A percentile compares a stretch with the other conserved stretches of the same genome.
Evolutionary conservation across 2,888 invertebrate species (phyloP).

Genomic region (Hypercompe scribonia): DNA sequence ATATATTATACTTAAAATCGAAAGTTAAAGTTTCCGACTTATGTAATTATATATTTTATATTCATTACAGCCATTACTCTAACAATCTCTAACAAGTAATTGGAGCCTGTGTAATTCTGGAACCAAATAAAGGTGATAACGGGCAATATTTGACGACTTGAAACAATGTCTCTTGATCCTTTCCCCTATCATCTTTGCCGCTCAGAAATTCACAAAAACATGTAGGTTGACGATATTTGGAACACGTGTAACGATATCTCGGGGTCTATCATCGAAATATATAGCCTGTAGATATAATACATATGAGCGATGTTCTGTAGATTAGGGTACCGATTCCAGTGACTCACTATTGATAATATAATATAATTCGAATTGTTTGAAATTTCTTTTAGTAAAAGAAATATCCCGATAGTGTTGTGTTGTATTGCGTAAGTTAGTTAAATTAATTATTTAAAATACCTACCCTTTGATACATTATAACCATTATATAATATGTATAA

Average conservation of each 20-base stretch:
- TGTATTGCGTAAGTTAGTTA: too few species aligned
- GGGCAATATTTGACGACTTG: constrained; percentile 58
- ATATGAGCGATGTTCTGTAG: constrained; percentile 18
- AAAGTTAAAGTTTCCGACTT: not conserved
- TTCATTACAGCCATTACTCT: constrained; percentile 10
- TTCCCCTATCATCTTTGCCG: constrained; percentile 74
- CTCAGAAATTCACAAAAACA: constrained; percentile 71
- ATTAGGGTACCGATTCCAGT: constrained; percentile 10
- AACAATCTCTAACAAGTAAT: constrained; percentile 41
- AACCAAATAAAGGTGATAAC: constrained; percentile 48
- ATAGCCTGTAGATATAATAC: constrained; percentile 25
- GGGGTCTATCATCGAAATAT: constrained; percentile 59
- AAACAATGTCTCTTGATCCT: constrained; percentile 73
- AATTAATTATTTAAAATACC: too few species aligned
- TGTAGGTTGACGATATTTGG: constrained; percentile 66
- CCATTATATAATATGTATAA: too few species aligned
- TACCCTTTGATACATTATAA: too few species aligned
- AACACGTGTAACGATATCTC: constrained; percentile 71
- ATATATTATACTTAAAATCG: not conserved
- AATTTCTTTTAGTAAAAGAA: too few species aligned
- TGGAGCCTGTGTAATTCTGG: constrained; percentile 22
- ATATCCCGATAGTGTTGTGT: too few species aligned
- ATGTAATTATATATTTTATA: not conserved
- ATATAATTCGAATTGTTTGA: too few species aligned
- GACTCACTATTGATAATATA: too few species aligned